Percentiles rank a stretch among this genome's conserved stretches.
Evolutionary conservation across 2,797 vertebrate genomes (phyloP).

Genomic region (Poeciliopsis turneri): DNA sequence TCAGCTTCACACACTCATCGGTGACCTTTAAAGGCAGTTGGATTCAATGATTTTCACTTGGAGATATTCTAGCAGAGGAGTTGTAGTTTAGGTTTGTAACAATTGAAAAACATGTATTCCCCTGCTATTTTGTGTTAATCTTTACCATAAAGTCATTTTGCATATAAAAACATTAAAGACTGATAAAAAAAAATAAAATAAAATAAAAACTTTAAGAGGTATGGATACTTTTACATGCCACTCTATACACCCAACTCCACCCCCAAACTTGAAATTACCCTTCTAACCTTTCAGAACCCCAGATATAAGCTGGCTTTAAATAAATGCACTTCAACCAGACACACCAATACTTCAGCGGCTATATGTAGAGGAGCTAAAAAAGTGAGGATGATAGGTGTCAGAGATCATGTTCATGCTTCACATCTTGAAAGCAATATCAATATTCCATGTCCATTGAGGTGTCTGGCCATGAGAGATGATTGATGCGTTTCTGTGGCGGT

Average conservation of each 20-base stretch:
- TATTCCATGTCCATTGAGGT: conserved; percentile 67
- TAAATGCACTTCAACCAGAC: conserved; percentile 27
- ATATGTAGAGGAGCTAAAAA: conserved; percentile 55
- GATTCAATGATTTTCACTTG: background rate
- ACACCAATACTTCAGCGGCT: conserved; percentile 33
- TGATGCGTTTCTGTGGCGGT: conserved; percentile 68
- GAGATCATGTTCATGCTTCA: conserved; percentile 68
- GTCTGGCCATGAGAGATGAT: conserved; percentile 73
- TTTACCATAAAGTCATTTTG: background rate
- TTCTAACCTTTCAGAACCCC: conserved; percentile 40
- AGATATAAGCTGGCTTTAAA: conserved; percentile 47
- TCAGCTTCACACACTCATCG: background rate
- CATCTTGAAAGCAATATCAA: conserved; percentile 72
- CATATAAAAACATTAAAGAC: background rate
- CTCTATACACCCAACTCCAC: background rate
- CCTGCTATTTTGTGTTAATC: background rate
- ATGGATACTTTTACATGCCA: background rate
- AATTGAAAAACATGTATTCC: background rate
- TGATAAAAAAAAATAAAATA: background rate
- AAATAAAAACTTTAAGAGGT: background rate
- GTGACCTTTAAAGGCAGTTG: background rate
- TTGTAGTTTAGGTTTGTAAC: background rate
- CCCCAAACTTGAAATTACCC: conserved; percentile 16
- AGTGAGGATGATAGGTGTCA: conserved; percentile 61
- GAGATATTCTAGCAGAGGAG: background rate